A percentile compares a stretch with the other conserved stretches of the same genome.
Evolutionary conservation across 2,113 vertebrate species (phyloP).

Genomic region (Xenopus laevis): DNA sequence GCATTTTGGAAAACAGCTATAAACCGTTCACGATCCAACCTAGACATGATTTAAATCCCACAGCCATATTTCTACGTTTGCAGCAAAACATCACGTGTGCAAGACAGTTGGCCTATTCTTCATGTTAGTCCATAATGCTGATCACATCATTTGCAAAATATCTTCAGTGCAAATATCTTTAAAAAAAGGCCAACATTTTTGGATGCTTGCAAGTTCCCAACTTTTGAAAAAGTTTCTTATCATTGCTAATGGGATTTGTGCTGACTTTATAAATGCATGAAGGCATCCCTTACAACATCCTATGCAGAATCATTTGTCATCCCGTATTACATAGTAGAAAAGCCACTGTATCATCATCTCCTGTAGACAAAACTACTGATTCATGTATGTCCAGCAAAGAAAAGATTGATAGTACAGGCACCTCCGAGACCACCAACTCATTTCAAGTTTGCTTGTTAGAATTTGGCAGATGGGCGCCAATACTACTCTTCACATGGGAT

Average conservation of each 20-base stretch:
- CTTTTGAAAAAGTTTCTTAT: background rate
- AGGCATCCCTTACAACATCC: background rate
- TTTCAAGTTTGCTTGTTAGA: constrained; percentile 84
- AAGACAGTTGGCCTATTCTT: too few species aligned
- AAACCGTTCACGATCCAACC: too few species aligned
- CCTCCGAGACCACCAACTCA: background rate
- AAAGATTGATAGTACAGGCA: constrained; percentile 14
- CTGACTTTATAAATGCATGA: background rate
- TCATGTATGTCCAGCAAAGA: background rate
- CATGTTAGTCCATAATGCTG: too few species aligned
- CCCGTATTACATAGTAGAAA: too few species aligned
- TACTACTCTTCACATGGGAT: constrained; percentile 69
- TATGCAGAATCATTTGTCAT: too few species aligned
- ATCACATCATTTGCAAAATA: constrained; percentile 40
- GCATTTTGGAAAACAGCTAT: too few species aligned
- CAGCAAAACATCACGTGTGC: too few species aligned
- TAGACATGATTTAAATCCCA: too few species aligned
- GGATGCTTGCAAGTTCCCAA: constrained; percentile 10
- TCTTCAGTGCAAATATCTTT: constrained; percentile 57
- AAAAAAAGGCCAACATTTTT: constrained; percentile 46
- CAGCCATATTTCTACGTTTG: too few species aligned
- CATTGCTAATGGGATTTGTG: background rate
- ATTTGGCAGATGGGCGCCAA: constrained; percentile 63
- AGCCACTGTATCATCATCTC: too few species aligned
- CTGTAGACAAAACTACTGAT: background rate